A percentile compares a stretch with the other conserved stretches of the same genome.
phyloP scores from a whole-genome alignment of 2,113 vertebrate species.

The Synchiropus splendidus region DNA sequence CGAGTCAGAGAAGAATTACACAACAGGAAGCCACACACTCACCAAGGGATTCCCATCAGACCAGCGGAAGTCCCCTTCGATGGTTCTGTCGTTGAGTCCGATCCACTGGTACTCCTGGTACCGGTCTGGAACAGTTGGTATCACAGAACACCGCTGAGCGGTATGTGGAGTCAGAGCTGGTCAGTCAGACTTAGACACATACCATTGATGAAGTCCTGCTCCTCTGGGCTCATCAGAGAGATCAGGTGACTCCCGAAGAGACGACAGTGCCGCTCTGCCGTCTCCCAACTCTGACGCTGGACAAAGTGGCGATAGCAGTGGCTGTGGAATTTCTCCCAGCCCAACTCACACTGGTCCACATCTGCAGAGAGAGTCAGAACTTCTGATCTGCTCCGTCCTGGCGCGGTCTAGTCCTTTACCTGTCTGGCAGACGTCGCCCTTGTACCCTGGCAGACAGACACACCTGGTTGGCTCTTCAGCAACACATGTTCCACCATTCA shows the following conservation, averaged over 20 bases:
- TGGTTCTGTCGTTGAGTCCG: conserved; percentile 84
- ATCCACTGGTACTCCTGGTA: conserved; percentile 95
- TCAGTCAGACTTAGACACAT: conserved; percentile 6
- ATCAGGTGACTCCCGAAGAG: conserved; percentile 77
- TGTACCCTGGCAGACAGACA: conserved; percentile 85
- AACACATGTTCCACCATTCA: conserved; percentile 85
- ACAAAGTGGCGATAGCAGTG: conserved; percentile 86
- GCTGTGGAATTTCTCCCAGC: conserved; percentile 88
- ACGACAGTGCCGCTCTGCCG: conserved; percentile 82
- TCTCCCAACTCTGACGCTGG: conserved; percentile 83
- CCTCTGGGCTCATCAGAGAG: conserved; percentile 83
- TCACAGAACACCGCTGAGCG: not conserved
- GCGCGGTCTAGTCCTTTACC: too few species aligned
- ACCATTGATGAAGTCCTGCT: conserved; percentile 88
- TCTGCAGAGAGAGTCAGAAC: too few species aligned
- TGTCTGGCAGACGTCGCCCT: conserved; percentile 75
- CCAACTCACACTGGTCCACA: conserved; percentile 69
- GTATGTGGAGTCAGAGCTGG: too few species aligned
- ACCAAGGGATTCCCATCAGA: conserved; percentile 89
- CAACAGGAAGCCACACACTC: conserved; percentile 36
- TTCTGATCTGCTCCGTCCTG: not conserved
- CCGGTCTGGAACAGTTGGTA: conserved; percentile 64
- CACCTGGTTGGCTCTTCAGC: conserved; percentile 60
- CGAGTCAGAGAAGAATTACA: not conserved
- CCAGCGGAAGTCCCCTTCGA: conserved; percentile 91